Evolutionary conservation across 2,113 vertebrate genomes (phyloP).

Genomic region (Pogona vitticeps): DNA sequence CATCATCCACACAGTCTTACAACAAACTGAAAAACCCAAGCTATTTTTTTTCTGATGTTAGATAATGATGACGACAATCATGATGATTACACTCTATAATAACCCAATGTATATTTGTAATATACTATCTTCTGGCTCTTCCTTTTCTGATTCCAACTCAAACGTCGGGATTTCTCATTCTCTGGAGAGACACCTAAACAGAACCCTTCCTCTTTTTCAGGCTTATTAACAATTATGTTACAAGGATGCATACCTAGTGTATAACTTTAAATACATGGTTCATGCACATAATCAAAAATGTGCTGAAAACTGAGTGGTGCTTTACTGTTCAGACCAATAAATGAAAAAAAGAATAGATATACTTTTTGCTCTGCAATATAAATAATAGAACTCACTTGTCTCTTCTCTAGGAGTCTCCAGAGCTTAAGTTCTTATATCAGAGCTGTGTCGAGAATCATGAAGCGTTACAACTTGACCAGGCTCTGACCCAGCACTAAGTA

Average conservation of each 20-base stretch:
- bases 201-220: not conserved
- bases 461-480: conserved; percentile 22
- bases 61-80: no score
- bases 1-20: no score
- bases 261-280: not conserved
- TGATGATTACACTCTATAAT: no score
- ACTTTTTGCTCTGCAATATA: conserved; percentile 15
- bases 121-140: no score
- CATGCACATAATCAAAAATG: not conserved
- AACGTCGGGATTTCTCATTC: not conserved
- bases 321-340: not conserved
- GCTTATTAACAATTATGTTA: not conserved
- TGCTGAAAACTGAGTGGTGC: not conserved
- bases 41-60: no score
- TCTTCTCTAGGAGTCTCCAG: conserved; percentile 6
- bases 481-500: conserved; percentile 29
- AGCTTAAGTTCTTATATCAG: conserved; percentile 31
- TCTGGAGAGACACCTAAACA: not conserved
- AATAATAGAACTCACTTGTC: conserved; percentile 20
- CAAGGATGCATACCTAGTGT: not conserved
- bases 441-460: conserved; percentile 29
- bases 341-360: not conserved
- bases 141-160: no score
- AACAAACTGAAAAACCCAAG: no score
- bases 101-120: no score